These are phyloP conservation scores for Caenorhabditis becei DNA, from an alignment of 2,888 invertebrate genomes.

Conservation along the genomic window DNA sequence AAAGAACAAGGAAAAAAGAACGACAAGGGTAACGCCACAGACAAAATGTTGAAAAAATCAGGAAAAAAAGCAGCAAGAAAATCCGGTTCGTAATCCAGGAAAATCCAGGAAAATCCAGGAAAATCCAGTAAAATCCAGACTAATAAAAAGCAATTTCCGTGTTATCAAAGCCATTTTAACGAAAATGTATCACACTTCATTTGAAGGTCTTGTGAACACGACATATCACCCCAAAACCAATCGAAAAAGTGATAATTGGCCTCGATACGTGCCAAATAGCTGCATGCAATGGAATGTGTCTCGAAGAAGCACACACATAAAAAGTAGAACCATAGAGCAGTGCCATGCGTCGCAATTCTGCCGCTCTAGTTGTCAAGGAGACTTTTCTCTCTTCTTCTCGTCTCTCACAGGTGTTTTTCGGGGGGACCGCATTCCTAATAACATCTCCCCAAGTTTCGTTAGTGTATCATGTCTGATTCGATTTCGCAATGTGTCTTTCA, in stretches of 20 bases:
- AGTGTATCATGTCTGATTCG: neutral
- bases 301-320: constrained; percentile 9
- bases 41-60: constrained; percentile 9
- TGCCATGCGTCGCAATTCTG: constrained; percentile 45
- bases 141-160: neutral
- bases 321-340: constrained; percentile 10
- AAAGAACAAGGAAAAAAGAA: neutral
- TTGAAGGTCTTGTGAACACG: too few relatives aligned
- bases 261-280: constrained; percentile 8
- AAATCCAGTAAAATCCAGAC: neutral
- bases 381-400: constrained; percentile 29
- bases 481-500: constrained; percentile 5
- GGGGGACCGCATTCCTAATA: constrained; percentile 39
- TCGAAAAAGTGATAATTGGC: constrained; percentile 36
- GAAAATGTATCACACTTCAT: too few relatives aligned
- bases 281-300: too few relatives aligned
- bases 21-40: too few relatives aligned
- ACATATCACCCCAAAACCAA: too few relatives aligned
- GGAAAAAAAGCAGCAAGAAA: neutral
- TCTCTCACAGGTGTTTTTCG: constrained; percentile 34
- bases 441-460: constrained; percentile 15
- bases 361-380: constrained; percentile 50
- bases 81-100: too few relatives aligned
- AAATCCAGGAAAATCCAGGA: neutral
- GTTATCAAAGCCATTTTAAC: too few relatives aligned